Evolutionary conservation across 2,888 invertebrate genomes (phyloP), one percentile per base, ranked within the genome.

Genomic region (Bombylius major): DNA sequence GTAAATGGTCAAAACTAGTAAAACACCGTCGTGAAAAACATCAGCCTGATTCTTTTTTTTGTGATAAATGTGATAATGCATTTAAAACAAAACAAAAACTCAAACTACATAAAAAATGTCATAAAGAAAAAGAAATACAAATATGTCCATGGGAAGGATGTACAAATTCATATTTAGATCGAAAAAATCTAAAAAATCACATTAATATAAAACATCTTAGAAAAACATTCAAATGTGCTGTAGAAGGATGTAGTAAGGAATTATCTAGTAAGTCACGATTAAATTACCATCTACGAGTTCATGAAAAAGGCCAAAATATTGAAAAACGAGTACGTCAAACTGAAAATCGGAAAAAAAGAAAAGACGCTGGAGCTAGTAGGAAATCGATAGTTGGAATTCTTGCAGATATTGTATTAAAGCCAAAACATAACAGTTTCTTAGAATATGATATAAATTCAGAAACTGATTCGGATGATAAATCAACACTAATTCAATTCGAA

Each of bases 181-280:
- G 77, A 60, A 76, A 73, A 47, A 83, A 82, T 70, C 70, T 83
- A 31, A 75, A 72, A 4, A 75, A 77, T 55, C 83, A 83, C 61
- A 72, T 82, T 56, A 62, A 71, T 55, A 69, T 70, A 4, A 75
- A 71, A 44, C 83, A 83, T 64, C 65, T 76, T 23, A 76, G 76
- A 4, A 62, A 74, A 5, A 77, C 69, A 47, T 78, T 77, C 65
- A 67, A 72, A 48, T 81, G 81, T 62, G 64, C 65, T 11, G 62
- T 76, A 4, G 51, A 61, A 3, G 62, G 61, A 5, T 73, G 73
- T 54, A 55, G 58, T 5, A 44, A 23, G n/a, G 45, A 53, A 32
- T 48, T 62, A 13, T 39, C 54, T 4, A 44, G 39, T 11, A 57
- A 5, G 47, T 50, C 12, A 50, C 47, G 33, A 39, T 31, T 55